phyloP scores from a whole-genome alignment of 2,888 invertebrate species.

The Xestia ashworthii region DNA sequence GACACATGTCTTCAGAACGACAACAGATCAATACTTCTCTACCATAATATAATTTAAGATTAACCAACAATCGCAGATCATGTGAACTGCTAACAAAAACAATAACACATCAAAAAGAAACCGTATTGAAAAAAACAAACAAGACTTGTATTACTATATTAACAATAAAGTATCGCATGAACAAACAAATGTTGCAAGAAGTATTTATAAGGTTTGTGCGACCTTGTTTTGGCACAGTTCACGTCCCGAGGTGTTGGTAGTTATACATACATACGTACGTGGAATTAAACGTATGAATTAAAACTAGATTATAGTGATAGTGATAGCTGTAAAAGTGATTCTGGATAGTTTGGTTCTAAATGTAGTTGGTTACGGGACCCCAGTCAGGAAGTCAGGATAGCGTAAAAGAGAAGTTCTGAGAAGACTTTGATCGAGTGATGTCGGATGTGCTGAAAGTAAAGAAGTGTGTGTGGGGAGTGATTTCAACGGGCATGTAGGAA shows the following conservation, averaged over 20 bases:
- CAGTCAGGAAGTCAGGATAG: no score
- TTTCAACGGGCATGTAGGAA: no score
- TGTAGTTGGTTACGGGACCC: no score
- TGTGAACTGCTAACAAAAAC: conserved; percentile 15
- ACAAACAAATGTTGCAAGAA: conserved; percentile 5
- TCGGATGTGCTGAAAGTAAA: background rate
- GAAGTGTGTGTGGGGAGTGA: background rate
- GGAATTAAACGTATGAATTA: background rate
- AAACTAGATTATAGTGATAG: no score
- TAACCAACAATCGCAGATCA: background rate
- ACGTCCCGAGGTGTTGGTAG: background rate
- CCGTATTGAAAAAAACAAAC: background rate
- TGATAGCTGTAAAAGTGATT: no score
- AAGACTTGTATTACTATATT: background rate
- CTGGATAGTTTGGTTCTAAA: no score
- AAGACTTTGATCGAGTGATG: no score
- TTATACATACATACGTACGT: background rate
- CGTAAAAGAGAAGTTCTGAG: no score
- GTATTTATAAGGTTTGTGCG: background rate
- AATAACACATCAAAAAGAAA: background rate
- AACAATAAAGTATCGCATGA: background rate
- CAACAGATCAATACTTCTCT: background rate
- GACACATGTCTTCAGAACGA: background rate
- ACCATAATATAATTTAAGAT: background rate
- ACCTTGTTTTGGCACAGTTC: background rate